These are phyloP conservation scores for Metellina segmentata DNA, from an alignment of 2,888 invertebrate species.

Conservation along the genomic window DNA sequence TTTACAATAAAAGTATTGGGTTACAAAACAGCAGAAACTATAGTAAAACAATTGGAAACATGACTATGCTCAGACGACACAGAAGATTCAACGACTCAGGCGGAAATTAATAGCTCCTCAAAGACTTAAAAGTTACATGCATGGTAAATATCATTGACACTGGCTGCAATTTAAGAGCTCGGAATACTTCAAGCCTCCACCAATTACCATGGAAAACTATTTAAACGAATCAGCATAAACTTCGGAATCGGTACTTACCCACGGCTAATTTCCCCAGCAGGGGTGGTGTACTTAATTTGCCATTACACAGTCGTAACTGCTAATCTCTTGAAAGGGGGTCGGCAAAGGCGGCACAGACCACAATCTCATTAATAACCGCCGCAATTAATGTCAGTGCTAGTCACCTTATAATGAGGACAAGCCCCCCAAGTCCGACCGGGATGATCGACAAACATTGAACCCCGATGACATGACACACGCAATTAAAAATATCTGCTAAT, in stretches of 20 bases:
- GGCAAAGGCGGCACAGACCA: neutral
- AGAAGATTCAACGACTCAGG: too few relatives aligned
- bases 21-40: too few relatives aligned
- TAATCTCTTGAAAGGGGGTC: slow-evolving; percentile 35
- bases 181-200: neutral
- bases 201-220: neutral
- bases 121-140: too few relatives aligned
- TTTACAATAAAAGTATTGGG: too few relatives aligned
- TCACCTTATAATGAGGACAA: slow-evolving; percentile 45
- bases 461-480: slow-evolving; percentile 7
- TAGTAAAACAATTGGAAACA: too few relatives aligned
- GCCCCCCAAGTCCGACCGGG: slow-evolving; percentile 15
- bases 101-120: too few relatives aligned
- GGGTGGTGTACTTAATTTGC: slow-evolving; percentile 39
- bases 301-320: slow-evolving; percentile 52
- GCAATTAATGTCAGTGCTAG: slow-evolving; percentile 55
- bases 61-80: too few relatives aligned
- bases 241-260: neutral
- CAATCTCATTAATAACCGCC: slow-evolving; percentile 52
- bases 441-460: slow-evolving; percentile 27
- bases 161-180: neutral
- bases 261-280: slow-evolving; percentile 14
- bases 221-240: slow-evolving; percentile 17
- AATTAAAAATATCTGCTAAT: slow-evolving; percentile 30
- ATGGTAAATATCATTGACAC: neutral